Conservation (phyloP, 2,797 vertebrate species). For the Aythya fuligula region DNA sequence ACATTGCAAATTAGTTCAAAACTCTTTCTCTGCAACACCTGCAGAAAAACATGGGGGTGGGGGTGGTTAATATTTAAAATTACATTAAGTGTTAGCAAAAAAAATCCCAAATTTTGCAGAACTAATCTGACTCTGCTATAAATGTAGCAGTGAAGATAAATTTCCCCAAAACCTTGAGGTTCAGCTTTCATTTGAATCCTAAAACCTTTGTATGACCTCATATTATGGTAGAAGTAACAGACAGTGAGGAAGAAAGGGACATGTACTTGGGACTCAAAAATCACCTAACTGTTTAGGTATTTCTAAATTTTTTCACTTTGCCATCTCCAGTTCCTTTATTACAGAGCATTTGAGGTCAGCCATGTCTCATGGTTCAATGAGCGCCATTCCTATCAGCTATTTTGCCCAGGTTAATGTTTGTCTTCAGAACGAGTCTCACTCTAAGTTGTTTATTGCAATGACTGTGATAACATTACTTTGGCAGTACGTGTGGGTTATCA, state of each 20-base stretch:
- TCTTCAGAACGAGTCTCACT: not conserved
- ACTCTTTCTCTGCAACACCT: not conserved
- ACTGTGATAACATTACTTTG: not conserved
- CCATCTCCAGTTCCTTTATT: not conserved
- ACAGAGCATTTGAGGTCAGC: conserved; percentile 26
- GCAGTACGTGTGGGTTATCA: not conserved
- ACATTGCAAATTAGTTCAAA: not conserved
- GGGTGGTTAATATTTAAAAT: not conserved
- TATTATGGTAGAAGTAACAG: not conserved
- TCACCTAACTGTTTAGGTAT: not conserved
- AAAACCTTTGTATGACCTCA: not conserved
- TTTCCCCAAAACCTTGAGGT: not conserved
- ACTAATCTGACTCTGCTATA: not conserved
- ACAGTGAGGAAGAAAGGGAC: not conserved
- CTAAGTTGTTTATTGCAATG: conserved; percentile 16
- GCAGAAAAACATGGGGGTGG: not conserved
- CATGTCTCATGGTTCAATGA: not conserved
- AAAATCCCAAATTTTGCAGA: not conserved
- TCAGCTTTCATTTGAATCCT: not conserved
- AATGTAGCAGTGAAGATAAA: not conserved
- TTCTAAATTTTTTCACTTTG: not conserved
- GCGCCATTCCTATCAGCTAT: not conserved
- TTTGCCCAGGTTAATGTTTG: conserved; percentile 49
- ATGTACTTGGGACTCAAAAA: not conserved
- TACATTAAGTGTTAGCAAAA: not conserved